phyloP scores from a whole-genome alignment of 2,797 vertebrate genomes.

The Anguilla megastoma region DNA sequence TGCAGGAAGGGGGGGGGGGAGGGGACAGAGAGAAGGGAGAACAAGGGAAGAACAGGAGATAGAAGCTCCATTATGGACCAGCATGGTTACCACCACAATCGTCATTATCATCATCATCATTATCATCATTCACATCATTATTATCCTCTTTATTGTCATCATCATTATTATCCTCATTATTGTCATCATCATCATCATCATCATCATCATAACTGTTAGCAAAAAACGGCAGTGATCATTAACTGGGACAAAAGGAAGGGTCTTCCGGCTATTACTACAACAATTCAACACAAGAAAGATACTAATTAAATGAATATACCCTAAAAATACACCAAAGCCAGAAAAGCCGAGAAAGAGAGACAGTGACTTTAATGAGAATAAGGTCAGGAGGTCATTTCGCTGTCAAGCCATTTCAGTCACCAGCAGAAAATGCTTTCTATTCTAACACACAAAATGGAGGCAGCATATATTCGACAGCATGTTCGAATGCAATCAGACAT shows the following conservation, averaged over 20 bases:
- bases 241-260: background rate
- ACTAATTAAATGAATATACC: background rate
- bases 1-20: slow-evolving; percentile 60
- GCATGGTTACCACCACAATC: background rate
- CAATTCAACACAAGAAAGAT: background rate
- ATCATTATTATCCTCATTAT: background rate
- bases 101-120: background rate
- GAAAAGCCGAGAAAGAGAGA: background rate
- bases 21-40: background rate
- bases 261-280: background rate
- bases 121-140: background rate
- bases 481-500: background rate
- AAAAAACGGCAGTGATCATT: background rate
- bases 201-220: background rate
- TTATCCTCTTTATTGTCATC: background rate
- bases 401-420: background rate
- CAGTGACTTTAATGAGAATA: background rate
- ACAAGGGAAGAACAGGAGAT: background rate
- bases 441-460: background rate
- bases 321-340: background rate
- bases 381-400: background rate
- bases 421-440: background rate
- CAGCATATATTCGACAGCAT: background rate
- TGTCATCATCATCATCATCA: background rate
- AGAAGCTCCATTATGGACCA: background rate